Evolutionary conservation across 2,888 invertebrate species (phyloP), one percentile per base, ranked within the genome.

Genomic region (Neoascia interrupta): DNA sequence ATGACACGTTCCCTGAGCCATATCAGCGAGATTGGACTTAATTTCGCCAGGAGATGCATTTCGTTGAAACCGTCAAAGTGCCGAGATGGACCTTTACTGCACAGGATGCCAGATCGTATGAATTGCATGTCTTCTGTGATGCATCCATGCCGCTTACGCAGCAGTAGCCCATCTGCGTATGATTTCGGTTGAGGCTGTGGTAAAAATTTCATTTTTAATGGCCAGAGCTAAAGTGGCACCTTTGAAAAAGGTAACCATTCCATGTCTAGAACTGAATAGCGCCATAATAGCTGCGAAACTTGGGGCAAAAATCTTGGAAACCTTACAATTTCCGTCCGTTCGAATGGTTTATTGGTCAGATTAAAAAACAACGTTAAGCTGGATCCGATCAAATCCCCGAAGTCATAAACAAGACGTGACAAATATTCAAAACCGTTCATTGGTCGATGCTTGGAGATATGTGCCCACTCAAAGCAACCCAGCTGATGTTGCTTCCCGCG

Each of bases 151-250:
- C 5, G 73, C 73, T 10, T 63, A 60, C 53, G 64, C 73, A 8
- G 60, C 72, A 5, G 72, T 73, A 2, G 54, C 72, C 8, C 68
- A 80, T 13, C 68, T 80, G n/a, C 51, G 63, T n/a, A 36, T 69
- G 5, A 45, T 16, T 13, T 16, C 16, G 11, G 3, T 39, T 8
- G 39, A 60, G 2, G 60, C 15, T 8, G 37, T 72, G 1, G 64
- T 18, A 37, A 63, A 8, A 56, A 41, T 8, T 6, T n/a, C n/a
- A n/a, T n/a, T n/a, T n/a, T n/a, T n/a, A n/a, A n/a, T n/a, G n/a
- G n/a, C n/a, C n/a, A n/a, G n/a, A n/a, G n/a, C n/a, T n/a, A n/a
- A n/a, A n/a, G n/a, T n/a, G n/a, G n/a, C n/a, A n/a, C n/a, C n/a
- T n/a, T n/a, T n/a, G n/a, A n/a, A n/a, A n/a, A n/a, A n/a, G n/a